These are phyloP conservation scores for Phycodurus eques DNA, from an alignment of 2,113 vertebrate species.

Conservation along the genomic window DNA sequence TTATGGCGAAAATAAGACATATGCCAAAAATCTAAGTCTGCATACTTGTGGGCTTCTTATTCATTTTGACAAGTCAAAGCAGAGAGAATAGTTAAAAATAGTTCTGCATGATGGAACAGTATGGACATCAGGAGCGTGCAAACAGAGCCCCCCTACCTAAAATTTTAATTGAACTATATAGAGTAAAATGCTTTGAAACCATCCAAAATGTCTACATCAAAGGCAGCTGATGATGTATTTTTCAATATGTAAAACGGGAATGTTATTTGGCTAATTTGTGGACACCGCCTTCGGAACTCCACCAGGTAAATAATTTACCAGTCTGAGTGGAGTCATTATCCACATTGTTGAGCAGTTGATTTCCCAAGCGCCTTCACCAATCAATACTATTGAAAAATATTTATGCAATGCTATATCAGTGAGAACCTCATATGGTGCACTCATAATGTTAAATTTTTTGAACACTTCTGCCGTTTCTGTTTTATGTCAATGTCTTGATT, in stretches of 20 bases:
- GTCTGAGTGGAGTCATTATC: background rate
- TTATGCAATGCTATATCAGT: conserved; percentile 17
- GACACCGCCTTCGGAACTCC: background rate
- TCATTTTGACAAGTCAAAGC: background rate
- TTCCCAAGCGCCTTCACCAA: background rate
- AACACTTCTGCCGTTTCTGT: background rate
- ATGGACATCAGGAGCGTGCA: too few relatives aligned
- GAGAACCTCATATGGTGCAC: background rate
- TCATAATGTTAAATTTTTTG: background rate
- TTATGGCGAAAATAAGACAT: background rate
- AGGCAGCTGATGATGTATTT: background rate
- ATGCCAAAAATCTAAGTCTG: background rate
- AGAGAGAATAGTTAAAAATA: background rate
- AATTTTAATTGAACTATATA: background rate
- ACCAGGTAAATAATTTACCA: background rate
- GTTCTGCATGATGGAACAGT: background rate
- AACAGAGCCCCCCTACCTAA: background rate
- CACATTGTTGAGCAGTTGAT: background rate
- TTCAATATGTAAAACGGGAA: background rate
- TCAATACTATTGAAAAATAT: conserved; percentile 27
- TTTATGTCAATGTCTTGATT: background rate
- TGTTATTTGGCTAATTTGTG: background rate
- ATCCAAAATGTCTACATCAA: background rate
- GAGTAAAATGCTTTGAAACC: background rate
- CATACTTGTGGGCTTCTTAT: conserved; percentile 3